phyloP scores from a whole-genome alignment of 2,113 vertebrate genomes.

The Ptilorrhoa leucosticta region DNA sequence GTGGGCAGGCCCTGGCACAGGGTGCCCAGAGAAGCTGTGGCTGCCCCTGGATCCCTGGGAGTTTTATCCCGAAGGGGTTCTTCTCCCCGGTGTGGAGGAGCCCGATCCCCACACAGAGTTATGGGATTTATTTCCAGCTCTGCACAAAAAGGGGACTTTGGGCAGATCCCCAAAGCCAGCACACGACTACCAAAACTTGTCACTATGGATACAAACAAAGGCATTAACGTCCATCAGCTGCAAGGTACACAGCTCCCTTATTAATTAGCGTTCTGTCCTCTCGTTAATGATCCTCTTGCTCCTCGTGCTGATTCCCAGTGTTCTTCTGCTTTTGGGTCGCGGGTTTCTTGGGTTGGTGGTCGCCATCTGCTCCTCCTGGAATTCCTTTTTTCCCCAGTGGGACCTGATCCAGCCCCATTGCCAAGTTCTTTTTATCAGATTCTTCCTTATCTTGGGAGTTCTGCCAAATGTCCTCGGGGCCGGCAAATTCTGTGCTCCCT shows the following conservation, averaged over 20 bases:
- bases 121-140: background rate
- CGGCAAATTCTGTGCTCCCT: too few relatives aligned
- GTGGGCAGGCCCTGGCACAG: background rate
- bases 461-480: background rate
- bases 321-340: background rate
- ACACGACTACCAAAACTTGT: too few relatives aligned
- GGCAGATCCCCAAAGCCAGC: background rate
- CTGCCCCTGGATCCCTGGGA: background rate
- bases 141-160: background rate
- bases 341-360: background rate
- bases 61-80: background rate
- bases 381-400: background rate
- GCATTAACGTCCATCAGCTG: accelerated
- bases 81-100: background rate
- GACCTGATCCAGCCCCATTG: background rate
- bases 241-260: background rate
- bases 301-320: background rate
- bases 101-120: background rate
- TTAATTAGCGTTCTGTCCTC: background rate
- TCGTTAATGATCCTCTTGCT: background rate
- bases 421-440: too few relatives aligned
- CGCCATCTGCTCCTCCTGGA: background rate
- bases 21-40: background rate
- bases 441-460: background rate
- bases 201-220: background rate